Evolutionary conservation across 1,140 invertebrate genomes (phyloP).

Genomic region (Conus ventricosus): DNA sequence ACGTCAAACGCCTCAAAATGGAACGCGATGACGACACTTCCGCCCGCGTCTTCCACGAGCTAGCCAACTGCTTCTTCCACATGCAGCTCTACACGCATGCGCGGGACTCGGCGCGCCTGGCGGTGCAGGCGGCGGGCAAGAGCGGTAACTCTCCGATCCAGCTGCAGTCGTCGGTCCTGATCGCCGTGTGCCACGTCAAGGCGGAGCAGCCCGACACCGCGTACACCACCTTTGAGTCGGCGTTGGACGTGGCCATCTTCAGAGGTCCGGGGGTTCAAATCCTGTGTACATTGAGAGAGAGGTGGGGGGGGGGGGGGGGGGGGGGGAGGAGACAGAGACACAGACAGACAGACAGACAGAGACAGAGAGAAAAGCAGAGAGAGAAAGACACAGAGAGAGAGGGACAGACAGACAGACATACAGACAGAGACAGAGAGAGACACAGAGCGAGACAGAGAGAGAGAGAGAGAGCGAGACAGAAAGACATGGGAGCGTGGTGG

Average conservation of each 20-base stretch:
- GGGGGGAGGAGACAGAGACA: too few relatives aligned
- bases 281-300: too few relatives aligned
- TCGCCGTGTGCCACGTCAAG: conserved; percentile 19
- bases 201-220: not conserved
- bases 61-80: conserved; percentile 39
- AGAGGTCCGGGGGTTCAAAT: not conserved
- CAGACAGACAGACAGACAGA: too few relatives aligned
- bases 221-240: not conserved
- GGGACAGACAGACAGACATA: too few relatives aligned
- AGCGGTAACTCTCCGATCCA: conserved; percentile 23
- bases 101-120: conserved; percentile 25
- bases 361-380: too few relatives aligned
- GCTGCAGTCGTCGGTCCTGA: conserved; percentile 35
- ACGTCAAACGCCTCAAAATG: conserved; percentile 24
- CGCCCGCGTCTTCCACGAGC: conserved; percentile 33
- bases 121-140: conserved; percentile 26
- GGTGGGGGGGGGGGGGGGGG: too few relatives aligned
- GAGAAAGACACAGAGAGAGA: too few relatives aligned
- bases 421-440: too few relatives aligned
- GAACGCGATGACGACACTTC: conserved; percentile 16
- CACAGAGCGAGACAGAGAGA: too few relatives aligned
- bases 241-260: not conserved
- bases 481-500: too few relatives aligned
- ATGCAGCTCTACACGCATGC: conserved; percentile 28
- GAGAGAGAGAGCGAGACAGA: too few relatives aligned